These are phyloP conservation scores for Lasioglossum pauxillum DNA, from an alignment of 2,888 invertebrate genomes.

Conservation along the genomic window DNA sequence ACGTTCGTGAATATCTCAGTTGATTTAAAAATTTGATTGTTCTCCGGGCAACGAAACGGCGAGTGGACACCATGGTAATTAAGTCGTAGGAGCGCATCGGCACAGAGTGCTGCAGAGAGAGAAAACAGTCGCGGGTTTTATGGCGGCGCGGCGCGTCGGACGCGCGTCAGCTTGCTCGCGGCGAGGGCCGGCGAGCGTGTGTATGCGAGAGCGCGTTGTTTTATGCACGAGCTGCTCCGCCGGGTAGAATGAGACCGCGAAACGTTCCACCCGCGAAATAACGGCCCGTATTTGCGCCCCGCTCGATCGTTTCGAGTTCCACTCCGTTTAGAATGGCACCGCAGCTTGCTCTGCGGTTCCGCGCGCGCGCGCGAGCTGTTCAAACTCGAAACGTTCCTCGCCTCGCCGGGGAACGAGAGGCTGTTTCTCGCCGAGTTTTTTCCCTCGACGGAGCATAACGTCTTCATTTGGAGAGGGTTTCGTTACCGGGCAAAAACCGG, in stretches of 20 bases:
- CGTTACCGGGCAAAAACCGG: conserved; percentile 59
- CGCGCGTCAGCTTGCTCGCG: conserved; percentile 36
- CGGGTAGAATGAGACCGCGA: conserved; percentile 5
- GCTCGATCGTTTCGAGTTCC: conserved; percentile 5
- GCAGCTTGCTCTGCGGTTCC: conserved; percentile 4
- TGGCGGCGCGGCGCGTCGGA: conserved; percentile 46
- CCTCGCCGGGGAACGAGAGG: neutral
- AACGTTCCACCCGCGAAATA: conserved; percentile 10
- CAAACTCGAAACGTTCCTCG: neutral
- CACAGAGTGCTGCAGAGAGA: neutral
- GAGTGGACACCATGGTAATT: conserved; percentile 68
- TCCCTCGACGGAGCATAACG: conserved; percentile 49
- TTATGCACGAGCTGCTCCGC: conserved; percentile 28
- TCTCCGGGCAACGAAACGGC: conserved; percentile 30
- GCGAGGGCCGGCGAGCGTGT: conserved; percentile 4
- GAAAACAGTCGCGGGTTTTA: conserved; percentile 49
- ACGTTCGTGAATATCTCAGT: too few species aligned
- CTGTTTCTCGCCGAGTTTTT: neutral
- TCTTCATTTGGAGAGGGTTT: conserved; percentile 70
- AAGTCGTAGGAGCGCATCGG: conserved; percentile 68
- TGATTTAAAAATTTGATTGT: too few species aligned
- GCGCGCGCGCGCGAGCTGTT: neutral
- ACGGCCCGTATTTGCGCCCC: conserved; percentile 8
- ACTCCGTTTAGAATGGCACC: neutral
- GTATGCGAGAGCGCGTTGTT: conserved; percentile 17